phyloP scores from a whole-genome alignment of 2,888 invertebrate species.

The Halictus quadricinctus region DNA sequence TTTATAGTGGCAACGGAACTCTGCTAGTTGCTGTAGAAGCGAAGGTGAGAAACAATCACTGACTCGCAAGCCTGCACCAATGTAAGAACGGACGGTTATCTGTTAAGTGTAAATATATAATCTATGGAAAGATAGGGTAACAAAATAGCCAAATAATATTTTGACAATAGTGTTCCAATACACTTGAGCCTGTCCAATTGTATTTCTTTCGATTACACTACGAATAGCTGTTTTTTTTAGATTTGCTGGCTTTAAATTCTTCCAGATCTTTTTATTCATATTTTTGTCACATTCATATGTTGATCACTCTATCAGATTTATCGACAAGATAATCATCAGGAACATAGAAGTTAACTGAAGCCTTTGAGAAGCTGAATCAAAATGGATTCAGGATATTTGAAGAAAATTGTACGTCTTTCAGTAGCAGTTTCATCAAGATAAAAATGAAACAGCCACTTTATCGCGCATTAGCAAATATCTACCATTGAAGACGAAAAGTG shows the following conservation, averaged over 20 bases:
- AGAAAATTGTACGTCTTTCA: not conserved
- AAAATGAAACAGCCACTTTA: not conserved
- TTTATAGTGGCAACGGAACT: not conserved
- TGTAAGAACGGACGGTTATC: not conserved
- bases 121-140: not conserved
- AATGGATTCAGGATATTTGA: not conserved
- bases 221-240: not conserved
- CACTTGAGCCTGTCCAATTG: not conserved
- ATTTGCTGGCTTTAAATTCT: not conserved
- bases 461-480: not conserved
- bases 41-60: not conserved
- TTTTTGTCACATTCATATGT: not conserved
- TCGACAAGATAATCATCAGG: not conserved
- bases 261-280: not conserved
- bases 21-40: not conserved
- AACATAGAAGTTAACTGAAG: not conserved
- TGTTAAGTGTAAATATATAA: slow-evolving; percentile 9
- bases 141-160: slow-evolving; percentile 1
- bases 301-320: not conserved
- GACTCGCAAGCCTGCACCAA: not conserved
- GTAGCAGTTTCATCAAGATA: not conserved
- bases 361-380: not conserved
- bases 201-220: not conserved
- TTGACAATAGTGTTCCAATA: not conserved
- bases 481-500: not conserved